A percentile compares a stretch with the other conserved stretches of the same genome.
Conservation (phyloP, 1,140 invertebrate species). For the Anastatus disparis region DNA sequence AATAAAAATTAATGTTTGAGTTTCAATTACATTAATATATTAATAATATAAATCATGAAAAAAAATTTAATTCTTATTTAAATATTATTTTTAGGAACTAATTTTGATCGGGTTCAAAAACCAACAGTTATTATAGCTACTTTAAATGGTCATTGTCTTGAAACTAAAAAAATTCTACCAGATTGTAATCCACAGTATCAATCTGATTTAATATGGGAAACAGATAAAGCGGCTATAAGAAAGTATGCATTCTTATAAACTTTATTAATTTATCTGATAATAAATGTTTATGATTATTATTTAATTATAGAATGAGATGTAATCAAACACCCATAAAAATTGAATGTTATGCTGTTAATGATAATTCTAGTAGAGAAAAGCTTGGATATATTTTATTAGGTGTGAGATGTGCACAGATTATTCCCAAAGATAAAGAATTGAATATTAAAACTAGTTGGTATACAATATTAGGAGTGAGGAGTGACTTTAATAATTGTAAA, state of each 20-base stretch:
- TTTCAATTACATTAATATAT: not conserved
- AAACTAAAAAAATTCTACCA: slow-evolving; percentile 63
- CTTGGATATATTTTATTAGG: slow-evolving; percentile 67
- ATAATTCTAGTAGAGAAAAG: slow-evolving; percentile 58
- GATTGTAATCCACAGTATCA: slow-evolving; percentile 58
- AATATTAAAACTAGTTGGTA: slow-evolving; percentile 62
- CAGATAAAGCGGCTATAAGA: slow-evolving; percentile 62
- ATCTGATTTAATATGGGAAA: slow-evolving; percentile 68
- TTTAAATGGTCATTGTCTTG: slow-evolving; percentile 64
- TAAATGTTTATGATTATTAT: slow-evolving; percentile 14
- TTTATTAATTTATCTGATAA: too few species aligned
- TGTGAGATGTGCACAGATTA: slow-evolving; percentile 65
- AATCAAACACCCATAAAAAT: slow-evolving; percentile 66
- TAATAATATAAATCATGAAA: slow-evolving; percentile 16
- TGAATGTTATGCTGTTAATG: slow-evolving; percentile 65
- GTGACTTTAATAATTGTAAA: slow-evolving; percentile 61
- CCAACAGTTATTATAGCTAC: slow-evolving; percentile 64
- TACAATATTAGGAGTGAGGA: slow-evolving; percentile 63
- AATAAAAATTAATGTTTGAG: not conserved
- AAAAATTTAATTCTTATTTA: not conserved
- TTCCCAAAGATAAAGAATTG: slow-evolving; percentile 48
- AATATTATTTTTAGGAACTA: slow-evolving; percentile 53
- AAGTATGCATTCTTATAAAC: slow-evolving; percentile 50
- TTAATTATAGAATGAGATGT: slow-evolving; percentile 60
- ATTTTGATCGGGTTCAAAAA: slow-evolving; percentile 64